phyloP scores from a whole-genome alignment of 2,113 vertebrate species.

The Porphyrio hochstetteri region DNA sequence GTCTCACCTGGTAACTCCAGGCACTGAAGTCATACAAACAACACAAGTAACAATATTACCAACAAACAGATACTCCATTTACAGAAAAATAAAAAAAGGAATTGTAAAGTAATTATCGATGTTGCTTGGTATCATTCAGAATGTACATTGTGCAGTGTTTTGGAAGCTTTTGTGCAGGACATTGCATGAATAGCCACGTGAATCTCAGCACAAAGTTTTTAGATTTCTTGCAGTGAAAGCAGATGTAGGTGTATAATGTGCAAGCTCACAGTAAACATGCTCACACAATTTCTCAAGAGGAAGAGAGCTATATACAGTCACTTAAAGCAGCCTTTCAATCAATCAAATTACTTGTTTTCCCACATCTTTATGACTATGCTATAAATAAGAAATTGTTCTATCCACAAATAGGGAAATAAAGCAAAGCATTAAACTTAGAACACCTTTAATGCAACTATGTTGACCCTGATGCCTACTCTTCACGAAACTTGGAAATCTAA shows the following conservation, averaged over 20 bases:
- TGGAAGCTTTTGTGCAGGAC: neutral
- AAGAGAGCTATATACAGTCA: neutral
- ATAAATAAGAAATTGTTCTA: neutral
- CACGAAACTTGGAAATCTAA: neutral
- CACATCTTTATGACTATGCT: neutral
- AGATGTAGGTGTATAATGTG: neutral
- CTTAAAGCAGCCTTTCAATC: neutral
- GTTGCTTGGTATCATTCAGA: neutral
- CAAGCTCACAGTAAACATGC: neutral
- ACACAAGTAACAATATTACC: neutral
- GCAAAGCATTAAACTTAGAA: neutral
- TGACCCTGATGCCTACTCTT: neutral
- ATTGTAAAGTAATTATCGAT: neutral
- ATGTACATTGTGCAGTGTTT: neutral
- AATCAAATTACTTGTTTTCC: neutral
- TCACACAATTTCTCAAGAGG: neutral
- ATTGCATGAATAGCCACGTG: neutral
- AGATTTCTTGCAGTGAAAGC: neutral
- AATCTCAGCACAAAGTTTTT: neutral
- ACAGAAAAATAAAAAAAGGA: neutral
- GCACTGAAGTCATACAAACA: neutral
- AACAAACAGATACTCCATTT: neutral
- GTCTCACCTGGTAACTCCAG: neutral
- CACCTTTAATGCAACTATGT: neutral
- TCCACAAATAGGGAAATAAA: neutral